Percentiles rank a stretch among this genome's conserved stretches.
Evolutionary conservation across 2,797 vertebrate genomes (phyloP).

Genomic region (Gymnodraco acuticeps): DNA sequence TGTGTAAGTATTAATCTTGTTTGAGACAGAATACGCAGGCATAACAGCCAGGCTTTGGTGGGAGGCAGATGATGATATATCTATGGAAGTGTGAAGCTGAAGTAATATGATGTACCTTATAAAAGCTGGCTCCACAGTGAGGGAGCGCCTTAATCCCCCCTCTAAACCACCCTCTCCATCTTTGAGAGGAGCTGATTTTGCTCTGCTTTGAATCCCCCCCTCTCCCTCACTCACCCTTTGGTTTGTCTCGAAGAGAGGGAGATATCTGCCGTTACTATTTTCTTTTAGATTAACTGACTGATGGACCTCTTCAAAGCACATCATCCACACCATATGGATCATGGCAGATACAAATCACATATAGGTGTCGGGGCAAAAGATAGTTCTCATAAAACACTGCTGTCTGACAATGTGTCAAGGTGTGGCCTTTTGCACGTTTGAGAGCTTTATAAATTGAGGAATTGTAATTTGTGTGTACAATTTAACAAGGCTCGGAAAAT

Average conservation of each 20-base stretch:
- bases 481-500: constrained; percentile 35
- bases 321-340: constrained; percentile 79
- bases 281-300: constrained; percentile 83
- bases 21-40: constrained; percentile 75
- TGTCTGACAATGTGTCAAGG: constrained; percentile 71
- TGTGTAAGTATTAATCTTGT: constrained; percentile 80
- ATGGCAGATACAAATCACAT: constrained; percentile 78
- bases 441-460: constrained; percentile 50
- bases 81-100: constrained; percentile 80
- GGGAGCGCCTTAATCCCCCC: constrained; percentile 77
- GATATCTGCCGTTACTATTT: constrained; percentile 78
- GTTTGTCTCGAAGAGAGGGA: constrained; percentile 74
- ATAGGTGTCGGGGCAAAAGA: constrained; percentile 67
- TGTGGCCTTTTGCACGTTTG: constrained; percentile 57
- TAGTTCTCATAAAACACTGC: constrained; percentile 73
- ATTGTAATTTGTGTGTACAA: constrained; percentile 65
- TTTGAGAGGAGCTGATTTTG: constrained; percentile 77
- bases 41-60: constrained; percentile 76
- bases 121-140: constrained; percentile 78
- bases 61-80: constrained; percentile 81
- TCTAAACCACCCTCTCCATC: constrained; percentile 81
- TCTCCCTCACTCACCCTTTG: constrained; percentile 41
- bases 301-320: constrained; percentile 78
- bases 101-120: constrained; percentile 83
- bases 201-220: constrained; percentile 70